Evolutionary conservation across 1,140 invertebrate genomes (phyloP).

Genomic region (Ceratosolen fusciceps): DNA sequence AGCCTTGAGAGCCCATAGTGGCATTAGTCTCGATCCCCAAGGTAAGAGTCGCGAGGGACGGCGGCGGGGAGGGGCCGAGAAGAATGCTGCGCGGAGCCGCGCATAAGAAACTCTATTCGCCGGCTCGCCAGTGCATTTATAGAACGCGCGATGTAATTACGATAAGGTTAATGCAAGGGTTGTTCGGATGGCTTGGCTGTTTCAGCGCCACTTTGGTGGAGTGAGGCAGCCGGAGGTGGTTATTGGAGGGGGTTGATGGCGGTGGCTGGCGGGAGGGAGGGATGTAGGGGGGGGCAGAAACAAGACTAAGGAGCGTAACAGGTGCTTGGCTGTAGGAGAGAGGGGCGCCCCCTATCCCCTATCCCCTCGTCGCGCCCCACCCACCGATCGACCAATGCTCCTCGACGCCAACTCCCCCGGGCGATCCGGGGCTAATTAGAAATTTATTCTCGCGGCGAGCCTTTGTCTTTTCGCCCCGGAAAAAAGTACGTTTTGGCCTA

Average conservation of each 20-base stretch:
- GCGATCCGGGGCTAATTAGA: slow-evolving; percentile 31
- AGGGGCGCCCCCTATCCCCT: no score
- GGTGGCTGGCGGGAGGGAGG: no score
- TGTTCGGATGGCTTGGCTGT: slow-evolving; percentile 43
- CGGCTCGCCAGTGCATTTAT: not conserved
- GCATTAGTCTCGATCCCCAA: not conserved
- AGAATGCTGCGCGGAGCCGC: slow-evolving; percentile 14
- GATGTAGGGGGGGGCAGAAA: slow-evolving; percentile 52
- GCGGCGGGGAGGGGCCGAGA: no score
- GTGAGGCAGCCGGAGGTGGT: no score
- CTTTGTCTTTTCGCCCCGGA: not conserved
- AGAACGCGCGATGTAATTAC: slow-evolving; percentile 60
- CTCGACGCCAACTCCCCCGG: not conserved
- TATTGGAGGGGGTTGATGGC: no score
- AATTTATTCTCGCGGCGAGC: slow-evolving; percentile 35
- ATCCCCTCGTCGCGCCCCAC: no score
- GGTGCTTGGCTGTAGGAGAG: no score
- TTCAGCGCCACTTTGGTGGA: slow-evolving; percentile 49
- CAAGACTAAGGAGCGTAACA: slow-evolving; percentile 54
- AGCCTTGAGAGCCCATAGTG: not conserved
- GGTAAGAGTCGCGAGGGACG: slow-evolving; percentile 36
- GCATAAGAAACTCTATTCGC: slow-evolving; percentile 21
- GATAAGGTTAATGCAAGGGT: slow-evolving; percentile 63
- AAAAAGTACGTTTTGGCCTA: slow-evolving; percentile 1
- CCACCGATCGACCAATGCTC: no score